A percentile compares a stretch with the other conserved stretches of the same genome.
These are phyloP conservation scores for Ornithoptera priamus DNA, from an alignment of 2,888 invertebrate species.

Conservation along the genomic window DNA sequence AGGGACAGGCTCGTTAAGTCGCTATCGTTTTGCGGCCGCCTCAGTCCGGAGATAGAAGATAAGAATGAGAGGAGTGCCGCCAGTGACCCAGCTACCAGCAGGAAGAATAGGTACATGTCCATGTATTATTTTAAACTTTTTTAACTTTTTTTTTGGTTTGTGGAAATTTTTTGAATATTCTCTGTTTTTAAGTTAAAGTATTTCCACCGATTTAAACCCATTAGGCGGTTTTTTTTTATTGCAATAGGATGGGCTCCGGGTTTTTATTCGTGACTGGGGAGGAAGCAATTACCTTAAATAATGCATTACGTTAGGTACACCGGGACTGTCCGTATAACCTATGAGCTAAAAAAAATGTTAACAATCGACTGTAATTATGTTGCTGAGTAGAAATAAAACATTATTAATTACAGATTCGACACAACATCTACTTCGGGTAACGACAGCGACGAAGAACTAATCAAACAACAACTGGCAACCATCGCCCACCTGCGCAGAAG, in stretches of 20 bases:
- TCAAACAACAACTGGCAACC: slow-evolving; percentile 61
- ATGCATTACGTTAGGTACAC: too few relatives aligned
- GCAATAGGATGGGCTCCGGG: too few relatives aligned
- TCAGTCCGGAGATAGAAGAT: slow-evolving; percentile 79
- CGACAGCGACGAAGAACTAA: slow-evolving; percentile 83
- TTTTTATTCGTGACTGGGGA: too few relatives aligned
- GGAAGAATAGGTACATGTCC: slow-evolving; percentile 70
- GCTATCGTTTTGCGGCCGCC: slow-evolving; percentile 85
- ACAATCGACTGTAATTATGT: too few relatives aligned
- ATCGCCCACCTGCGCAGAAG: slow-evolving; percentile 68
- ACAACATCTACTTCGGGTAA: slow-evolving; percentile 83
- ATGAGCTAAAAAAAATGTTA: too few relatives aligned
- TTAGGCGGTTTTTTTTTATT: too few relatives aligned
- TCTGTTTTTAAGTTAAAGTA: too few relatives aligned
- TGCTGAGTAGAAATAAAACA: not conserved
- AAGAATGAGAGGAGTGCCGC: slow-evolving; percentile 80
- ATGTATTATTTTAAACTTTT: not conserved
- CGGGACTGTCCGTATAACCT: too few relatives aligned
- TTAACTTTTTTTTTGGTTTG: not conserved
- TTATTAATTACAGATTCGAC: slow-evolving; percentile 63
- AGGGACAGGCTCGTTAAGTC: slow-evolving; percentile 84
- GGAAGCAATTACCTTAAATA: too few relatives aligned
- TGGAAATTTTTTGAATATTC: too few relatives aligned
- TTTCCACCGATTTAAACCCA: too few relatives aligned
- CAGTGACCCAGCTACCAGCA: slow-evolving; percentile 82